Evolutionary conservation across 2,113 vertebrate species (phyloP).

Genomic region (Mesitornis unicolor): DNA sequence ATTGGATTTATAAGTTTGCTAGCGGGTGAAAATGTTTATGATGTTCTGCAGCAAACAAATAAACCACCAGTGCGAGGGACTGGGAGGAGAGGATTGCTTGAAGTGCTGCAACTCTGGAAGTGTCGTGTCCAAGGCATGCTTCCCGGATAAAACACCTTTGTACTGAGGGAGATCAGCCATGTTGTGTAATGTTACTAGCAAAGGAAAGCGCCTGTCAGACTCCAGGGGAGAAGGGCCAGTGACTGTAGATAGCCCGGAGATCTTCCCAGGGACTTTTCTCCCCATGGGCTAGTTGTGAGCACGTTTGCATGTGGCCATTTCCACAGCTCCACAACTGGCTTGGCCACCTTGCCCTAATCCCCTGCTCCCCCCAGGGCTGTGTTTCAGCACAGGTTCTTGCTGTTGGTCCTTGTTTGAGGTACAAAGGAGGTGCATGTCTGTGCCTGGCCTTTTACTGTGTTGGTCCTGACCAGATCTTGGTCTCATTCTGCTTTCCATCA

Average conservation of each 20-base stretch:
- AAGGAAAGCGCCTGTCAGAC: background rate
- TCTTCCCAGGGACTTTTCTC: background rate
- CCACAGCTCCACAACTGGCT: no score
- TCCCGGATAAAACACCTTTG: background rate
- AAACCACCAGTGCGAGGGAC: rapidly evolving
- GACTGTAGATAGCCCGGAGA: rapidly evolving
- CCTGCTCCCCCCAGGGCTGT: background rate
- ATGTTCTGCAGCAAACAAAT: background rate
- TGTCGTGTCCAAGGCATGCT: rapidly evolving
- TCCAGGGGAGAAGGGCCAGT: background rate
- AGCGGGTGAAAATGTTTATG: background rate
- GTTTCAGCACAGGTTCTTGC: background rate
- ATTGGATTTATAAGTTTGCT: background rate
- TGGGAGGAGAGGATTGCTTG: background rate
- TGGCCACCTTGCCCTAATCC: background rate
- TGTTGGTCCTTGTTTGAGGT: background rate
- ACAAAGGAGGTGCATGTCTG: rapidly evolving
- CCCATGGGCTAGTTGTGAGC: rapidly evolving
- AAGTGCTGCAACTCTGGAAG: background rate
- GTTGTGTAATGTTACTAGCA: background rate
- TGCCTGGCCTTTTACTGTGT: background rate
- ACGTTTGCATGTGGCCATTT: rapidly evolving
- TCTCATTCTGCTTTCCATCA: background rate
- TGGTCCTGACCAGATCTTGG: background rate
- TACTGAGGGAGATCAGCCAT: rapidly evolving